Base-by-base conservation (phyloP, 2,797 vertebrate genomes). In the Enteromius trimaculatus region DNA sequence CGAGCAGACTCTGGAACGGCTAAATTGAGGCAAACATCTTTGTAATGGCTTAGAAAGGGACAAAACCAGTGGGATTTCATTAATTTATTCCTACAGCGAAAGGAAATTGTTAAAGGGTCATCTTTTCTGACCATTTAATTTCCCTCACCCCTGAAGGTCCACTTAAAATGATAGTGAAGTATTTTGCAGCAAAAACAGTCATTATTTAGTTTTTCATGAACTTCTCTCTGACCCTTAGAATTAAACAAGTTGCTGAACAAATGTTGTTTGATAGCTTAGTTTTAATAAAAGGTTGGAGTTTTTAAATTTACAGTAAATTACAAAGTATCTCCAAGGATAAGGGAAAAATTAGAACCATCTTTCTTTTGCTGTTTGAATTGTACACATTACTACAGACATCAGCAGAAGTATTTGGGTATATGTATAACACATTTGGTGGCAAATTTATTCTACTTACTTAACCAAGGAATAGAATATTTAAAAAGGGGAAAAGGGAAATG, bases 61-160 rank as follows among this genome's bases (percentile, higher is more conserved):
- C 77, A 79, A 66, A 66, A 14, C 26, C 29, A 66, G 2, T 66
- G 62, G 62, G 75, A 77, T 77, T 77, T 17, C 21, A 58, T 31
- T 64, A 14, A 77, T 29, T 19, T 44, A 44, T 19, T 64, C 74
- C 65, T 39, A 68, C 34, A 11, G 21, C 42, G 13, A 76, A 53
- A 42, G n/a, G 37, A 60, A 42, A 23, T 26, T 62, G 31, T 55
- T 58, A 29, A 44, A 62, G 23, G 75, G 55, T 77, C 75, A 77
- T 47, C 11, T 77, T 58, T 39, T 60, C 14, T 11, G n/a, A 60
- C 53, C 74, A 60, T 60, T 76, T 42, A 60, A 60, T 76, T 39
- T 60, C 37, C 47, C 37, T 76, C n/a, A 26, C 7, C 53, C 53
- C 34, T 0, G 2, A 65, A 60, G 34, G 34, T 26, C 53, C 53